Evolutionary conservation across 2,113 vertebrate species (phyloP).

Genomic region (Megaceryle torquata): DNA sequence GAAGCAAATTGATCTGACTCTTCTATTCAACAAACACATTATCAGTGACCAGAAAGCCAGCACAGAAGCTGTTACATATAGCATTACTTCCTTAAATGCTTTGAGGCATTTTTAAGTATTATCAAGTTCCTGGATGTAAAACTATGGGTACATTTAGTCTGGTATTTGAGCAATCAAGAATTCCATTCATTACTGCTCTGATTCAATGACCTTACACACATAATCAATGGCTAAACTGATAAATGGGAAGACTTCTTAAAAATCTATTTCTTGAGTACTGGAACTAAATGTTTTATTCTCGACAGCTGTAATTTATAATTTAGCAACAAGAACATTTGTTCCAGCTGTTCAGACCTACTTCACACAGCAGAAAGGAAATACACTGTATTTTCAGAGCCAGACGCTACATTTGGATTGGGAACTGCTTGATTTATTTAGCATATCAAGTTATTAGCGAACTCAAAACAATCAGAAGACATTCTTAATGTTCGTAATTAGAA

Average conservation of each 20-base stretch:
- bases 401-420: neutral
- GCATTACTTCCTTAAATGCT: conserved; percentile 10
- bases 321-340: conserved; percentile 55
- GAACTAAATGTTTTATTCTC: conserved; percentile 66
- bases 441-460: conserved; percentile 48
- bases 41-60: neutral
- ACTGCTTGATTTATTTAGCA: conserved; percentile 53
- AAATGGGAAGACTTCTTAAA: conserved; percentile 69
- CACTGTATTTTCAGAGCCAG: conserved; percentile 34
- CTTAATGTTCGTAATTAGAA: conserved; percentile 64
- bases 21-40: neutral
- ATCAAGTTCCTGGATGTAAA: conserved; percentile 26
- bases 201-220: conserved; percentile 60
- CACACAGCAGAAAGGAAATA: neutral
- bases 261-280: conserved; percentile 65
- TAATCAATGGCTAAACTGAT: conserved; percentile 73
- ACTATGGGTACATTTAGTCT: neutral
- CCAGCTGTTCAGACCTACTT: conserved; percentile 52
- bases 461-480: conserved; percentile 61
- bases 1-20: neutral
- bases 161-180: conserved; percentile 3
- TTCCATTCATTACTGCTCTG: conserved; percentile 51
- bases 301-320: conserved; percentile 70
- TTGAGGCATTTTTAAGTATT: conserved; percentile 19
- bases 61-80: neutral